A percentile compares a stretch with the other conserved stretches of the same genome.
These are phyloP conservation scores for Pampusana beccarii DNA, from an alignment of 2,113 vertebrate genomes.

Conservation along the genomic window DNA sequence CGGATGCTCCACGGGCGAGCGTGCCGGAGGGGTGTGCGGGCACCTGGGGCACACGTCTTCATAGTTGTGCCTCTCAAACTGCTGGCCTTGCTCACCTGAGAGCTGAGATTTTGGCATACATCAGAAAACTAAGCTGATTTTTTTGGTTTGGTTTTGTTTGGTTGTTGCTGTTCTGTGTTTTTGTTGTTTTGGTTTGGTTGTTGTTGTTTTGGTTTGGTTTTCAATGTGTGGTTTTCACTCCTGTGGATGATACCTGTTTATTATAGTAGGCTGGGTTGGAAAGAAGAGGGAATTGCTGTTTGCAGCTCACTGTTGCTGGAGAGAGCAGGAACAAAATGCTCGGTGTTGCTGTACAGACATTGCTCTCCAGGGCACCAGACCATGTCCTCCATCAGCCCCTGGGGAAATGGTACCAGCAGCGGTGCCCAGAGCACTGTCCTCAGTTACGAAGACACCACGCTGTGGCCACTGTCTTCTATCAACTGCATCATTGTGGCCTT, in stretches of 20 bases:
- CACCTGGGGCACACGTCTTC: not conserved
- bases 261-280: not conserved
- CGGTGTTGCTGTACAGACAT: slow-evolving; percentile 35
- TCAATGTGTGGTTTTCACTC: not conserved
- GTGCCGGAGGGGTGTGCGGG: not conserved
- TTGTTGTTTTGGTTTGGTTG: not conserved
- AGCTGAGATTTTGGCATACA: not conserved
- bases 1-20: fast-evolving
- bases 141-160: no score
- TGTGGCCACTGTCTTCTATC: slow-evolving; percentile 69
- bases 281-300: not conserved
- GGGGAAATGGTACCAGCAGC: not conserved
- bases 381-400: not conserved
- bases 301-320: not conserved
- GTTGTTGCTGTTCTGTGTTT: no score
- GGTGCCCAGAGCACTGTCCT: not conserved
- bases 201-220: not conserved
- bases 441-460: slow-evolving; percentile 65
- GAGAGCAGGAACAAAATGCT: not conserved
- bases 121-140: not conserved
- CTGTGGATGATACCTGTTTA: not conserved
- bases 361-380: slow-evolving; percentile 42
- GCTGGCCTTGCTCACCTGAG: not conserved
- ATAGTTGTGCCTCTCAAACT: not conserved
- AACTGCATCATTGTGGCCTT: slow-evolving; percentile 69